Evolutionary conservation across 2,888 invertebrate genomes (phyloP).

Genomic region (Hirtodrosophila alboralis): DNA sequence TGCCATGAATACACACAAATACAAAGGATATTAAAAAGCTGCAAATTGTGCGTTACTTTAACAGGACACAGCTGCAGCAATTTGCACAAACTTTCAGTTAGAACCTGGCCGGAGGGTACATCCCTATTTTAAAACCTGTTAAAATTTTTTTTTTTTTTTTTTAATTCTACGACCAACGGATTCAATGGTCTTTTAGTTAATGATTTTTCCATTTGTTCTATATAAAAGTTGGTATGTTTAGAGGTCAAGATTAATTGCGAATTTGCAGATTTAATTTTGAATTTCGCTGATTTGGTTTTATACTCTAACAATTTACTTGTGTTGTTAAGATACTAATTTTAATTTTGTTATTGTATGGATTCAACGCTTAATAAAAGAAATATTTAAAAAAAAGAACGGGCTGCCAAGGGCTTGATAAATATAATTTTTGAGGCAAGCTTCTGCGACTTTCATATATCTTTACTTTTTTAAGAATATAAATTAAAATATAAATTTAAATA

Average conservation of each 20-base stretch:
- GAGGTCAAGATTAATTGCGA: background rate
- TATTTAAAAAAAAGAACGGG: no score
- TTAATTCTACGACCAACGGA: conserved; percentile 3
- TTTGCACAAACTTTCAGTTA: conserved; percentile 16
- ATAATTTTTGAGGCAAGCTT: no score
- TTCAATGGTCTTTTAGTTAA: conserved; percentile 35
- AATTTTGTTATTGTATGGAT: no score
- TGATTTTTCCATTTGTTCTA: conserved; percentile 52
- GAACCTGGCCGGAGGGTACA: background rate
- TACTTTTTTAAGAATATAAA: no score
- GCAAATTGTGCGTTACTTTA: conserved; percentile 24
- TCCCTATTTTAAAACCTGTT: conserved; percentile 23
- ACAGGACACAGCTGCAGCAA: conserved; percentile 26
- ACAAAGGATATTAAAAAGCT: conserved; percentile 7
- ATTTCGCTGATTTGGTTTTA: no score
- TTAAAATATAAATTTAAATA: no score
- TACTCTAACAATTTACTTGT: no score
- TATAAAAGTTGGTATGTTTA: conserved; percentile 19
- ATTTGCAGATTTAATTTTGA: background rate
- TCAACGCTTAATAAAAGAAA: no score
- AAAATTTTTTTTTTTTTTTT: no score
- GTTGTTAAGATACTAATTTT: no score
- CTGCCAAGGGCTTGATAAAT: no score
- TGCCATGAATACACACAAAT: conserved; percentile 6
- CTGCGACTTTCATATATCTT: no score